A percentile compares a stretch with the other conserved stretches of the same genome.
Conservation (phyloP, 2,888 invertebrate species). For the Noctua pronuba region DNA sequence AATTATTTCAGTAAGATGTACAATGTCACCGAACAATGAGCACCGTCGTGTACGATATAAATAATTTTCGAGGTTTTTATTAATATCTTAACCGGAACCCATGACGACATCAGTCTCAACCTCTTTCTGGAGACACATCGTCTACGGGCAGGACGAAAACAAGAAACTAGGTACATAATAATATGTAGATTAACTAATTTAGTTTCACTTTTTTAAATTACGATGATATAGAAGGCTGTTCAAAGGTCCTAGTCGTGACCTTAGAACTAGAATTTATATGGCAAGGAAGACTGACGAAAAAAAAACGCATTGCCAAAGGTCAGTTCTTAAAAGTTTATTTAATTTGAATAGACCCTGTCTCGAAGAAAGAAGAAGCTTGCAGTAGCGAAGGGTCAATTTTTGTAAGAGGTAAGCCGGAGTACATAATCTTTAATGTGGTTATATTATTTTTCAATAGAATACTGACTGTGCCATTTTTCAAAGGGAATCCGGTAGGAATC, state of each 20-base stretch:
- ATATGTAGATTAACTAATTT: background rate
- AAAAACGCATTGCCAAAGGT: constrained; percentile 26
- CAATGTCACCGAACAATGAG: constrained; percentile 53
- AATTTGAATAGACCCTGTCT: constrained; percentile 13
- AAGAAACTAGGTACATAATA: background rate
- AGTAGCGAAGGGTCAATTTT: too few species aligned
- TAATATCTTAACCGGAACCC: constrained; percentile 46
- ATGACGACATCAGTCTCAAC: background rate
- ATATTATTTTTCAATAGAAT: too few species aligned
- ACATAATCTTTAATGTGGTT: too few species aligned
- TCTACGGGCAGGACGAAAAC: background rate
- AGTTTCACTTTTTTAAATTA: background rate
- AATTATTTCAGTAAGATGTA: constrained; percentile 47
- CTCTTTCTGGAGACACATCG: background rate
- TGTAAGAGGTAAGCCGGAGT: too few species aligned
- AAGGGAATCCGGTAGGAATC: too few species aligned
- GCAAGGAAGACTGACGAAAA: constrained; percentile 6
- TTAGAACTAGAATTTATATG: constrained; percentile 10
- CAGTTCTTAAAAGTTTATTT: constrained; percentile 32
- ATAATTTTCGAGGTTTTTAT: constrained; percentile 52
- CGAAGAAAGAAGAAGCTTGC: background rate
- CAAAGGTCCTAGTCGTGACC: background rate
- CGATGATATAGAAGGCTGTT: background rate
- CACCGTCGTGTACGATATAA: constrained; percentile 41
- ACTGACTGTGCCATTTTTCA: too few species aligned